These are phyloP conservation scores for Sebastes variabilis DNA, from an alignment of 2,797 vertebrate species.

Conservation along the genomic window DNA sequence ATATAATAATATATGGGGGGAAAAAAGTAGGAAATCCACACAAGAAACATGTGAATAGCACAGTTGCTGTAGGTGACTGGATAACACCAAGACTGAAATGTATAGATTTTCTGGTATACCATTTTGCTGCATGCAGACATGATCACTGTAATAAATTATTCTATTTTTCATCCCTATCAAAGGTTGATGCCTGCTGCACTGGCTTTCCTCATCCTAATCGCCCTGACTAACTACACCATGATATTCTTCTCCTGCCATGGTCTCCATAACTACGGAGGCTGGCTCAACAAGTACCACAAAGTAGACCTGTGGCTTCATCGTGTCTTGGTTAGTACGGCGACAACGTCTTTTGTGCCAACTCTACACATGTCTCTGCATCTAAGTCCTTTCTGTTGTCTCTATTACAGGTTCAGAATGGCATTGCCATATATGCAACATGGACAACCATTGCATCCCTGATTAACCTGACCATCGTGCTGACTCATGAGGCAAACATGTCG, in stretches of 20 bases:
- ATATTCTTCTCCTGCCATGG: slow-evolving; percentile 79
- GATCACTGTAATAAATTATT: neutral
- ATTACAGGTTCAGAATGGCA: slow-evolving; percentile 85
- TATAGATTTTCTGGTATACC: too few relatives aligned
- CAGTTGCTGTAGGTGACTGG: neutral
- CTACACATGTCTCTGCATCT: neutral
- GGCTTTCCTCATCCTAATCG: slow-evolving; percentile 78
- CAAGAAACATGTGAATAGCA: neutral
- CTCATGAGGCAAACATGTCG: slow-evolving; percentile 69
- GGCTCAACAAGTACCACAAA: slow-evolving; percentile 82
- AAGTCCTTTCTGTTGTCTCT: neutral
- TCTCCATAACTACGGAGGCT: slow-evolving; percentile 67
- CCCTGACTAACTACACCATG: slow-evolving; percentile 70
- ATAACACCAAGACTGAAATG: neutral
- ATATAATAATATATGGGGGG: too few relatives aligned
- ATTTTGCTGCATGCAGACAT: neutral
- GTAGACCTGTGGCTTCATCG: slow-evolving; percentile 86
- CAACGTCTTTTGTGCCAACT: neutral
- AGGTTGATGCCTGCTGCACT: slow-evolving; percentile 81
- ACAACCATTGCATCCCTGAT: slow-evolving; percentile 85
- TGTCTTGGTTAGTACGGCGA: slow-evolving; percentile 75
- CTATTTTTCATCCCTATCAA: slow-evolving; percentile 48
- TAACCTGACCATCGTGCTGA: slow-evolving; percentile 83
- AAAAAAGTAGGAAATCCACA: neutral
- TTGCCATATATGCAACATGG: slow-evolving; percentile 85